These are phyloP conservation scores for Muntiacus muntjak DNA, from an alignment of 2,113 vertebrate species.

Conservation along the genomic window DNA sequence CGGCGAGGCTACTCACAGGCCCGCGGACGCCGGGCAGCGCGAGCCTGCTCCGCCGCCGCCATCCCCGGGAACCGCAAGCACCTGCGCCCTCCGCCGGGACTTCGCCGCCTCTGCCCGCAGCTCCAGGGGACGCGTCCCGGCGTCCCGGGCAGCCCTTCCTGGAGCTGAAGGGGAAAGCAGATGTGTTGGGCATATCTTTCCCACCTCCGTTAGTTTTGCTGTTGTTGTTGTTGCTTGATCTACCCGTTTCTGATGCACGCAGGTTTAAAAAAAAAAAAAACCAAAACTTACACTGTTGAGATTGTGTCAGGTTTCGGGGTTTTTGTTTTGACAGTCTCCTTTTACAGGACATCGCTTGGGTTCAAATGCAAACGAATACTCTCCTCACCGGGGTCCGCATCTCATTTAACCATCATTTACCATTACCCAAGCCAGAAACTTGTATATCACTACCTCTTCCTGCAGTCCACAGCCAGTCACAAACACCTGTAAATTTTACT, in stretches of 20 bases:
- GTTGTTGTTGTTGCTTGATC: background rate
- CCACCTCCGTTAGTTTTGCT: background rate
- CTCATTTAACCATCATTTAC: background rate
- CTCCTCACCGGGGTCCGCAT: background rate
- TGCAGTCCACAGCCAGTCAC: background rate
- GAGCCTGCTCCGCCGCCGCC: constrained; percentile 73
- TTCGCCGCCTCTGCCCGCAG: constrained; percentile 82
- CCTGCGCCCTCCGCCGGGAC: background rate
- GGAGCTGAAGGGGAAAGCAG: too few relatives aligned
- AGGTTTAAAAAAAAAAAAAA: background rate
- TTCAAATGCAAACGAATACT: background rate
- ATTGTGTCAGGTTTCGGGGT: background rate
- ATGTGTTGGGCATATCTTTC: background rate
- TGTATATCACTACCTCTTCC: background rate
- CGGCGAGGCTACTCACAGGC: constrained; percentile 80
- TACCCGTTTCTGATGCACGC: background rate
- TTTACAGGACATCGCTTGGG: background rate
- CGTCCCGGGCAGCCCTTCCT: accelerated
- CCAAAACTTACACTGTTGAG: background rate
- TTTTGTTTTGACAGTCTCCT: background rate
- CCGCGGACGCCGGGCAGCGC: constrained; percentile 77
- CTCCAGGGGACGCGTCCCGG: constrained; percentile 70
- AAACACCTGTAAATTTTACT: background rate
- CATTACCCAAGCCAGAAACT: background rate
- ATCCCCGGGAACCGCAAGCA: constrained; percentile 83